A percentile compares a stretch with the other conserved stretches of the same genome.
These are phyloP conservation scores for Poeciliopsis retropinna DNA, from an alignment of 2,113 vertebrate species.

Conservation along the genomic window DNA sequence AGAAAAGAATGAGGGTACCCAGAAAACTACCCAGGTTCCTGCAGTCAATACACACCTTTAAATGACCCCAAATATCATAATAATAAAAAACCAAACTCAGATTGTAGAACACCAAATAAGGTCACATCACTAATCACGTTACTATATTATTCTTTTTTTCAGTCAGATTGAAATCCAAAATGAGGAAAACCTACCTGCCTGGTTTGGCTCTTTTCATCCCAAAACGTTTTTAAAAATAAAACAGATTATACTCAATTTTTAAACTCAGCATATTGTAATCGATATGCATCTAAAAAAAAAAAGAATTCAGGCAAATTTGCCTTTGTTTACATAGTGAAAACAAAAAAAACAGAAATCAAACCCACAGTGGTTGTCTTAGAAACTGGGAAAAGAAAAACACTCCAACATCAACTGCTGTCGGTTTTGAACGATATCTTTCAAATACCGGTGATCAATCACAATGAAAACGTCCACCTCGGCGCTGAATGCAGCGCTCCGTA, in stretches of 20 bases:
- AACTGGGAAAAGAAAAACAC: background rate
- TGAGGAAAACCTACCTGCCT: background rate
- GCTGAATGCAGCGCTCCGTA: background rate
- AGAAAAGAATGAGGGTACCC: background rate
- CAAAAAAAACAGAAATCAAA: background rate
- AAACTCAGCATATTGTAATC: too few relatives aligned
- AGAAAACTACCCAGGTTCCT: background rate
- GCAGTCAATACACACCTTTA: background rate
- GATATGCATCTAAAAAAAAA: too few relatives aligned
- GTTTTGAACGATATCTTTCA: background rate
- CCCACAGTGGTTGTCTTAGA: background rate
- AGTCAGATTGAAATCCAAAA: background rate
- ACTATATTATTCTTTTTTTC: too few relatives aligned
- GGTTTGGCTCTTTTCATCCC: background rate
- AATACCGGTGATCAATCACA: background rate
- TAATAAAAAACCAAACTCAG: background rate
- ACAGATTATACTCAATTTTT: background rate
- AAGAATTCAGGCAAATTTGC: too few relatives aligned
- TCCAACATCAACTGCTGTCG: background rate
- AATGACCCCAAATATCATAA: background rate
- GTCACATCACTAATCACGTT: background rate
- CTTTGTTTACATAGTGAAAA: too few relatives aligned
- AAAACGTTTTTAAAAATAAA: background rate
- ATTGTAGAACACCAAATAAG: background rate
- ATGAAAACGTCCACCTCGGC: background rate